phyloP scores from a whole-genome alignment of 1,140 invertebrate species.

The Zaprionus taronus region DNA sequence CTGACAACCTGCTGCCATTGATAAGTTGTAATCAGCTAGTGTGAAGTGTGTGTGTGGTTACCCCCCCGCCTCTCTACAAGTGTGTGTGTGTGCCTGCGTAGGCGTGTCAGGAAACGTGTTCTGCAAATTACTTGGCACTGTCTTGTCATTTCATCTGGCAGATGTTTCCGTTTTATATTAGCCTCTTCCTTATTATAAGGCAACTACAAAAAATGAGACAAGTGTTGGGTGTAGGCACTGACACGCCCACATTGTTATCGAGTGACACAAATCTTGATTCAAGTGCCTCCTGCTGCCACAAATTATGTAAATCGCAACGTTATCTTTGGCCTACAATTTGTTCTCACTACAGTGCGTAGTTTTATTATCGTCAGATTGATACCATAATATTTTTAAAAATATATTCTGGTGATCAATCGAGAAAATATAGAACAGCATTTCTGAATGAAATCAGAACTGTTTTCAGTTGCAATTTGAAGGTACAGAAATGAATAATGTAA shows the following conservation, averaged over 20 bases:
- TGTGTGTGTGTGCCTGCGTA: slow-evolving; percentile 7
- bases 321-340: slow-evolving; percentile 1
- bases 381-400: not conserved
- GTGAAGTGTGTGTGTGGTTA: not conserved
- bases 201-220: slow-evolving; percentile 29
- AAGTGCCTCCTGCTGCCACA: not conserved
- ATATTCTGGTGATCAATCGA: not conserved
- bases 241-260: slow-evolving; percentile 51
- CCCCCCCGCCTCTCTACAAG: too few relatives aligned
- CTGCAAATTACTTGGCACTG: slow-evolving; percentile 50
- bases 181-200: slow-evolving; percentile 27
- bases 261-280: slow-evolving; percentile 62
- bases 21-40: slow-evolving; percentile 35
- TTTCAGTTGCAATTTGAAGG: too few relatives aligned
- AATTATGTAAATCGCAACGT: slow-evolving; percentile 37
- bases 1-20: slow-evolving; percentile 32
- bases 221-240: slow-evolving; percentile 1
- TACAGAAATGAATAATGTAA: too few relatives aligned
- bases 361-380: not conserved
- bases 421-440: not conserved
- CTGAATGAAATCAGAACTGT: not conserved
- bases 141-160: slow-evolving; percentile 39
- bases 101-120: slow-evolving; percentile 29
- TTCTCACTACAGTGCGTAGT: not conserved
- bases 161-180: slow-evolving; percentile 57